Percentiles rank a stretch among this genome's conserved stretches.
Evolutionary conservation across 2,113 vertebrate species (phyloP).

Genomic region (Podilymbus podiceps): DNA sequence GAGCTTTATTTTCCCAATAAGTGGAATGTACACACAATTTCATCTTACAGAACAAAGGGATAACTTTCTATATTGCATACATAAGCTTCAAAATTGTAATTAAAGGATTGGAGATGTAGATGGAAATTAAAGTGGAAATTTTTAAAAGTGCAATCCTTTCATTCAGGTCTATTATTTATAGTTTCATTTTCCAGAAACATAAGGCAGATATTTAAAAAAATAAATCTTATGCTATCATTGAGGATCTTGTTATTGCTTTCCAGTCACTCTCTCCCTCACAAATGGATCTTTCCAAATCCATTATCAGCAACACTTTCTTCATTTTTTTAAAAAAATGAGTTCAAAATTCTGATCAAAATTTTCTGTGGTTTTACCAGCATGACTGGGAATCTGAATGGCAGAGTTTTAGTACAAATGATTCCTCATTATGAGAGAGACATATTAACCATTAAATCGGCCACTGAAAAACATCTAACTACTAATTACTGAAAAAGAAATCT

Average conservation of each 20-base stretch:
- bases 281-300: conserved; percentile 41
- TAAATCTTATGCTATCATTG: conserved; percentile 15
- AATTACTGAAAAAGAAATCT: neutral
- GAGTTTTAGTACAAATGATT: neutral
- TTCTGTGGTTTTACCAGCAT: neutral
- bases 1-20: conserved; percentile 50
- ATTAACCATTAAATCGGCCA: neutral
- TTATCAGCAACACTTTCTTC: neutral
- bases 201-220: conserved; percentile 38
- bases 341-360: neutral
- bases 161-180: conserved; percentile 47
- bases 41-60: conserved; percentile 46
- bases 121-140: conserved; percentile 60
- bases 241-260: conserved; percentile 23
- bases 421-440: neutral
- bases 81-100: conserved; percentile 57
- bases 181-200: conserved; percentile 49
- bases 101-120: conserved; percentile 50
- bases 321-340: neutral
- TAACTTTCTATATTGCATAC: conserved; percentile 36
- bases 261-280: neutral
- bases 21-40: conserved; percentile 37
- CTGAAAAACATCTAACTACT: neutral
- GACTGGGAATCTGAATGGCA: neutral
- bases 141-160: conserved; percentile 44